Evolutionary conservation across 2,113 vertebrate species (phyloP).

Genomic region (Falco punctatus): DNA sequence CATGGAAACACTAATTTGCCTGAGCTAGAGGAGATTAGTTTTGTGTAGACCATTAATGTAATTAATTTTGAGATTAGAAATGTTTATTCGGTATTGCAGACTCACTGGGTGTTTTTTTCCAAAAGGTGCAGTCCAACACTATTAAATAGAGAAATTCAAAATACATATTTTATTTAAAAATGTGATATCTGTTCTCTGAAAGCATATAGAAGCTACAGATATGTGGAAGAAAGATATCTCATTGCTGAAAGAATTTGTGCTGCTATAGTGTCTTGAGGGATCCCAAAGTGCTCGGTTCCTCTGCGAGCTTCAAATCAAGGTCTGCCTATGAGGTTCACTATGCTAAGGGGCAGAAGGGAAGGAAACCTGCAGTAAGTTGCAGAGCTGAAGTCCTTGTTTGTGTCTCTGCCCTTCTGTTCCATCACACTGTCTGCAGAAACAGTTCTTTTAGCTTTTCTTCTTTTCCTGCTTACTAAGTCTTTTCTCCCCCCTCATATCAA

Average conservation of each 20-base stretch:
- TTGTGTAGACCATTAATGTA: slow-evolving; percentile 42
- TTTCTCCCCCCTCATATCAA: background rate
- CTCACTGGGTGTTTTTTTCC: background rate
- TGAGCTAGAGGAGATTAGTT: slow-evolving; percentile 62
- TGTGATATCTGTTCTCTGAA: background rate
- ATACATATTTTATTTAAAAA: background rate
- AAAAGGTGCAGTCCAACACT: background rate
- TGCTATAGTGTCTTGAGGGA: background rate
- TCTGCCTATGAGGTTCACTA: background rate
- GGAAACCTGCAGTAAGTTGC: background rate
- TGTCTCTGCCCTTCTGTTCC: background rate
- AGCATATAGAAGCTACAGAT: background rate
- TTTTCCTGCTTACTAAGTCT: background rate
- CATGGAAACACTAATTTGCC: slow-evolving; percentile 60
- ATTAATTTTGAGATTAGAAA: slow-evolving; percentile 53
- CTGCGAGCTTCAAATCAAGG: background rate
- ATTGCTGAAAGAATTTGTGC: background rate
- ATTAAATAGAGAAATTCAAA: background rate
- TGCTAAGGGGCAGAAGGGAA: background rate
- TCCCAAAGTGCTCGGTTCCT: background rate
- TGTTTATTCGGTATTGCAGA: background rate
- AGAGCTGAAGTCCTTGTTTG: background rate
- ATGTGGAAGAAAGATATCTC: background rate
- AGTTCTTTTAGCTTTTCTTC: background rate
- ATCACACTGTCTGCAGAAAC: background rate